Base-by-base conservation (phyloP, 2,797 vertebrate species). In the Distichodus sexfasciatus region DNA sequence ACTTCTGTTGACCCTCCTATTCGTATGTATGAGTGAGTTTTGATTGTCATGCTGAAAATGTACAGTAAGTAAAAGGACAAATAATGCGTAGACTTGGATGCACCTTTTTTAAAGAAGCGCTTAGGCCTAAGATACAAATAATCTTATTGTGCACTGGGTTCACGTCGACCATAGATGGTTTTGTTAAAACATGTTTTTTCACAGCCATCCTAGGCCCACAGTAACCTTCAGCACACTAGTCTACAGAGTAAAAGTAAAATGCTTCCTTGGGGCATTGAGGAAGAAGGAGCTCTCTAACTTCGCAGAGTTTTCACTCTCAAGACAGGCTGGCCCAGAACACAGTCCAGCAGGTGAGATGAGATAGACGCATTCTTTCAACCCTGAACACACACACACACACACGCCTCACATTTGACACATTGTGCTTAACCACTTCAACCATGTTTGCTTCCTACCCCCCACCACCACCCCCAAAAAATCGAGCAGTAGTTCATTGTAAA, bases 251-350 rank as follows among this genome's bases (percentile, higher is more conserved):
- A 97, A 95, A 97, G 93, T 95, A 98, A 97, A 97, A 97, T 98
- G 95, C 96, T 99, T 95, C 97, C 97, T 94, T 97, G n/a, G n/a
- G n/a, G 95, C 96, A 98, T 99, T 95, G 97, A 99, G 94, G 97
- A 99, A 94, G 97, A 36, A 98, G 97, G 97, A 98, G 96, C 95
- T 99, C 85, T 96, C 97, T 93, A 99, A 98, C 87, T 96, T 96
- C 84, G 97, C 97, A 92, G 97, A 99, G 93, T 96, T 99, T 94
- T 98, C 97, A n/a, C n/a, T n/a, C 85, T 99, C 97, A 93, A 96
- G 97, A 89, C 97, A 99, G 95, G 95, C 96, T 91, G 93, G n/a
- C 93, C 94, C 91, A 96, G 95, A 97, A 94, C 94, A 92, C 95
- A 90, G 93, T 94, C 87, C 95, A 94, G 94, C 96, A 98, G 96